Base-by-base conservation (phyloP, 2,797 vertebrate species). In the Mus spretus region DNA sequence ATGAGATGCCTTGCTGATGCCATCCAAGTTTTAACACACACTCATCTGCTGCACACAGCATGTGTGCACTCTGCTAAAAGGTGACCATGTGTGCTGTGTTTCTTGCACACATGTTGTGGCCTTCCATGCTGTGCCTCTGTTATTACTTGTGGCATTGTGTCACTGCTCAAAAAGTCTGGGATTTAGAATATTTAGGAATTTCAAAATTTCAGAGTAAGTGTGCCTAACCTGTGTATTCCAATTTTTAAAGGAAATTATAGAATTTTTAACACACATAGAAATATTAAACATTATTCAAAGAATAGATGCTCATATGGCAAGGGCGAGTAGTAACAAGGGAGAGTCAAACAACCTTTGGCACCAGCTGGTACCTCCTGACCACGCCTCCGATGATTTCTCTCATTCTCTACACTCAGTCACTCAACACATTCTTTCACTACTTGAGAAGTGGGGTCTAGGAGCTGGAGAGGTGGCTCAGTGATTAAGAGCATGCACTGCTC, bases 221-320 rank as follows among this genome's bases (percentile, higher is more conserved):
- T 79, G 40, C 3, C 57, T 82, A 57, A 65, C 2, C 22, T 78
- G 3, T 34, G 81, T 44, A 9, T 91, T 86, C 34, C 53, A 90
- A 37, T 63, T 89, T 94, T 92, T 7, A 20, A n/a, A 61, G 55
- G 37, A 65, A 91, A 93, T 87, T 81, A 81, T 12, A 44, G 17
- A 74, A 90, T 87, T 75, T 93, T 24, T 65, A 85, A 72, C 14
- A 22, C 14, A 22, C 47, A 74, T 47, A 65, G 20, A 59, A 85
- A 93, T 24, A 47, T 22, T 88, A 88, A 91, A 79, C 26, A 67
- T 89, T 88, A 47, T 67, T 75, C 61, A 88, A 87, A 95, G 74
- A 55, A 44, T 37, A 81, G 90, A 72, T 37, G 47, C 15, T 96
- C 40, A 28, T 10, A 53, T 53, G 90, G 91, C 17, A 70, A 92